Evolutionary conservation across 1,140 invertebrate species (phyloP).

Genomic region (Vollenhovia emeryi): DNA sequence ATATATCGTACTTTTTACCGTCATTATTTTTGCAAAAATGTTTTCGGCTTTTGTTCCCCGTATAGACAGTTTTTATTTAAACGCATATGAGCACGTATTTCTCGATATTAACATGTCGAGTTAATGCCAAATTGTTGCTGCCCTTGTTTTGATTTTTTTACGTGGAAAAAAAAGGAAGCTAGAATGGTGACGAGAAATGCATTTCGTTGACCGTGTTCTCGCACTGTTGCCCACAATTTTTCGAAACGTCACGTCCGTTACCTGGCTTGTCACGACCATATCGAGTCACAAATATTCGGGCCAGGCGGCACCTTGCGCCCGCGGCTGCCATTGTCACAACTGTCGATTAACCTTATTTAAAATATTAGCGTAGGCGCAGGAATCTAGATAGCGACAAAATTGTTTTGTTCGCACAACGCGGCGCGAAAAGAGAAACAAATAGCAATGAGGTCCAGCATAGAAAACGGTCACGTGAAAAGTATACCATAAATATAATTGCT

Average conservation of each 20-base stretch:
- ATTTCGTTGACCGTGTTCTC: conserved; percentile 68
- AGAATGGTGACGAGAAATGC: conserved; percentile 64
- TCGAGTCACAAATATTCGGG: conserved; percentile 67
- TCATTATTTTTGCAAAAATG: conserved; percentile 15
- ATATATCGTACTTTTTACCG: conserved; percentile 1
- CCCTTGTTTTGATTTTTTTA: conserved; percentile 3
- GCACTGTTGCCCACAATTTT: conserved; percentile 74
- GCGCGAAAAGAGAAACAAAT: not conserved
- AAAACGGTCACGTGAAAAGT: not conserved
- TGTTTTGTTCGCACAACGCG: not conserved
- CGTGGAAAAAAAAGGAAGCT: not conserved
- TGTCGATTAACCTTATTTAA: conserved; percentile 67
- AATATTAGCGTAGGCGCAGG: not conserved
- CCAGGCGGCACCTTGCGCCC: conserved; percentile 63
- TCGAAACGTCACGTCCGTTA: conserved; percentile 74
- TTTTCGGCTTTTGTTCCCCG: not conserved
- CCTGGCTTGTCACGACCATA: conserved; percentile 67
- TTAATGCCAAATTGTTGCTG: conserved; percentile 15
- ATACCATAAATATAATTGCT: not conserved
- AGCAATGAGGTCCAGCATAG: not conserved
- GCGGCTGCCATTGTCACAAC: conserved; percentile 72
- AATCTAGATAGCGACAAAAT: not conserved
- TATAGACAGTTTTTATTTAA: conserved; percentile 9
- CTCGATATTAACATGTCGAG: not conserved
- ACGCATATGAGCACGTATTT: conserved; percentile 14